Percentiles rank a stretch among this genome's conserved stretches.
phyloP scores from a whole-genome alignment of 1,140 invertebrate species.

The Drosophila takahashii region DNA sequence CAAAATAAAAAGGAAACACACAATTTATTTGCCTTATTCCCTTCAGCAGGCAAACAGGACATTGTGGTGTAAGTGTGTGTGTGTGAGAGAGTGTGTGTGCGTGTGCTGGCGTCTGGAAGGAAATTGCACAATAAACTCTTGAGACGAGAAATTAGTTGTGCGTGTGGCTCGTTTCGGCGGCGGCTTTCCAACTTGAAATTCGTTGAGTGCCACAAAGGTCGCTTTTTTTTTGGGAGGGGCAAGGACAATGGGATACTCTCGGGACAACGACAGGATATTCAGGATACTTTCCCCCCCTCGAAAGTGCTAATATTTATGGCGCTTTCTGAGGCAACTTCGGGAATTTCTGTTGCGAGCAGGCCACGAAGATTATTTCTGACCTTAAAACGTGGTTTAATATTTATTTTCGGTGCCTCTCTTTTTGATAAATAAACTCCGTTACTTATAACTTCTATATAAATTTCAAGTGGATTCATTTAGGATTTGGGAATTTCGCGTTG shows the following conservation, averaged over 20 bases:
- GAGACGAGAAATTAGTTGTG: conserved; percentile 79
- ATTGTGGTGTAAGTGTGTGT: conserved; percentile 1
- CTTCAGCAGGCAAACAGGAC: conserved; percentile 16
- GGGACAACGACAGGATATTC: neutral
- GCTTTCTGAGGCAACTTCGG: neutral
- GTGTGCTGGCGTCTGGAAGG: conserved; percentile 38
- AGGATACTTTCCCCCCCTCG: neutral
- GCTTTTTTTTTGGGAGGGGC: neutral
- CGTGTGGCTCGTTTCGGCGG: conserved; percentile 54
- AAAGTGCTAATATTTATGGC: conserved; percentile 1
- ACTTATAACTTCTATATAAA: too few species aligned
- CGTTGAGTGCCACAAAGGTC: conserved; percentile 34
- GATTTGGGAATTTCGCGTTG: neutral
- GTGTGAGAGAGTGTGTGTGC: neutral
- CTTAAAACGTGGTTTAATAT: too few species aligned
- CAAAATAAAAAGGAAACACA: conserved; percentile 53
- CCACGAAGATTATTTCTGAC: too few species aligned
- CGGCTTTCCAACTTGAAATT: conserved; percentile 48
- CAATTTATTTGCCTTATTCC: conserved; percentile 50
- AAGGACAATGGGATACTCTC: conserved; percentile 9
- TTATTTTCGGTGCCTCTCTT: too few species aligned
- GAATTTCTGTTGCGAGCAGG: conserved; percentile 1
- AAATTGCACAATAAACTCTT: conserved; percentile 82
- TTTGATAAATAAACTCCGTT: too few species aligned
- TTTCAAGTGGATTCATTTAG: neutral